A percentile compares a stretch with the other conserved stretches of the same genome.
These are phyloP conservation scores for Troglohyphantes excavatus DNA, from an alignment of 2,888 invertebrate species.

Conservation along the genomic window DNA sequence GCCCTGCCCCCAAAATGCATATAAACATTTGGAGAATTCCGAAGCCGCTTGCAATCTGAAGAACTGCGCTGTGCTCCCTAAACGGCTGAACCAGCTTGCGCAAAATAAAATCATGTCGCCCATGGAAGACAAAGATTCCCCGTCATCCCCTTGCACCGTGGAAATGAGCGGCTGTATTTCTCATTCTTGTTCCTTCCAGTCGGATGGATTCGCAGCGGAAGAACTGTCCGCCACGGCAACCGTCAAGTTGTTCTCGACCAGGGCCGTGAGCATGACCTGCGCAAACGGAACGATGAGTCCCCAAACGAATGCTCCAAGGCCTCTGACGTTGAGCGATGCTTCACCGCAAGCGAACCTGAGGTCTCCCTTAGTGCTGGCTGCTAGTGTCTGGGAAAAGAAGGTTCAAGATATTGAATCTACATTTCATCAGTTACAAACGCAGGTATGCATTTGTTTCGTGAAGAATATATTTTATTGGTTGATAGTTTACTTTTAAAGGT, in stretches of 20 bases:
- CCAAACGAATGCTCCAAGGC: constrained; percentile 62
- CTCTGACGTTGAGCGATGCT: constrained; percentile 65
- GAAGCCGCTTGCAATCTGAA: constrained; percentile 32
- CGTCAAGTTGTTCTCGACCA: constrained; percentile 70
- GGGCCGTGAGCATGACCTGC: constrained; percentile 76
- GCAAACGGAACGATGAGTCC: constrained; percentile 69
- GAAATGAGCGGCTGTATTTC: constrained; percentile 77
- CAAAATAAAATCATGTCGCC: constrained; percentile 66
- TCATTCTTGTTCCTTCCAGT: constrained; percentile 76
- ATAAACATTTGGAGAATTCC: constrained; percentile 47
- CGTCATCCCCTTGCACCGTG: constrained; percentile 75
- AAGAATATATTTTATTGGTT: too few species aligned
- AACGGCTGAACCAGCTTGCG: constrained; percentile 52
- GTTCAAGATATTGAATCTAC: constrained; percentile 78
- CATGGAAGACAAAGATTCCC: constrained; percentile 70
- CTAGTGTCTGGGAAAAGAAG: constrained; percentile 77
- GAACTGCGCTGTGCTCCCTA: constrained; percentile 58
- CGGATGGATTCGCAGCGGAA: constrained; percentile 74
- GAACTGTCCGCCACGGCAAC: constrained; percentile 76
- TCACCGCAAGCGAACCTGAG: constrained; percentile 69
- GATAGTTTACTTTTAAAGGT: too few species aligned
- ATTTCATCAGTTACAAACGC: constrained; percentile 74
- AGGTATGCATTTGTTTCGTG: constrained; percentile 39
- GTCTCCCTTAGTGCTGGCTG: constrained; percentile 72
- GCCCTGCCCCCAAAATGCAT: constrained; percentile 31